Evolutionary conservation across 2,113 vertebrate species (phyloP), one percentile per base, ranked within the genome.

Genomic region (Trogon surrucura): DNA sequence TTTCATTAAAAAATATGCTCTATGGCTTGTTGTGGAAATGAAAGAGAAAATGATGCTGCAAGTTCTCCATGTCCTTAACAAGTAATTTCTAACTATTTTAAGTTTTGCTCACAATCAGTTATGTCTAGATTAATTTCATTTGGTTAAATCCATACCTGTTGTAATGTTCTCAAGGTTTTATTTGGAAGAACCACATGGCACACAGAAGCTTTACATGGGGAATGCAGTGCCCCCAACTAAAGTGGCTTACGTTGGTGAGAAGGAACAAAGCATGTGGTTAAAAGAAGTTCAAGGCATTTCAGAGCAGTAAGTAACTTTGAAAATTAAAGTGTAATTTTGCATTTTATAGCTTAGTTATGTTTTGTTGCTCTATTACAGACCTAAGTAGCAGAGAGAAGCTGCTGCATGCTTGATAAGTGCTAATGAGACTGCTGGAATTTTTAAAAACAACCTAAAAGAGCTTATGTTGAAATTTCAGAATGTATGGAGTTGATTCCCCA

Each of bases 231-330:
- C 99, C 50, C 99, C 99, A 23, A 98, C 98, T 77, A 99, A 98
- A 98, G 98, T 99, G 71, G 79, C 93, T 13, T 97, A 96, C 27
- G 92, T 99, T 92, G 98, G 98, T 93, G 99, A 99, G 92, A 99
- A 99, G 94, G 99, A 99, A 47, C 98, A 99, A 95, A 99, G 98
- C 80, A 97, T 97, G 2, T 99, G 99, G 99, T 50, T 99, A 77
- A 99, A 99, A 97, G 99, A 99, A 36, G 97, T 99, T 78, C 99
- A 99, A 96, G 98, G 98, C 95, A 96, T 99, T 97, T 98, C 98
- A 79, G 99, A 99, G 97, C 94, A 98, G 99, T 99, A 98, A 98
- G 99, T 97, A 50, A 95, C 18, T 56, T 81, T 62, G 34, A 69
- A 94, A 91, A 67, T 50, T 27, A 9, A 89, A 67, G 20, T 45